Base-by-base conservation (phyloP, 2,888 invertebrate species). In the Tiliacea citrago region DNA sequence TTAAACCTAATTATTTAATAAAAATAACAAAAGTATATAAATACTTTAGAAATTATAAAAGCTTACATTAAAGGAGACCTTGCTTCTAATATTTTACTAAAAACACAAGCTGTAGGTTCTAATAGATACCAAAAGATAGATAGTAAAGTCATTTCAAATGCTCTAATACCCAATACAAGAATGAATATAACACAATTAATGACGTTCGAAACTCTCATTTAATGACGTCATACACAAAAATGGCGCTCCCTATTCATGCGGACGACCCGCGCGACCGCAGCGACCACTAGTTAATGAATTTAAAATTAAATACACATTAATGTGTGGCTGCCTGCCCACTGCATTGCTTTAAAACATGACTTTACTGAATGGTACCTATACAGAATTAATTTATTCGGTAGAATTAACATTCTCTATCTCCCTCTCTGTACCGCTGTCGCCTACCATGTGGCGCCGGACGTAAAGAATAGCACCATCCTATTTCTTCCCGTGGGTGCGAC, bases 241-340 rank as follows among this genome's bases (percentile, higher is more conserved):
- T 79, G 67, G 73, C 73, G 74, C 6, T 5, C 63, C 51, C 39
- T 67, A 76, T 70, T 72, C 58, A 60, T 70, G 77, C 66, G 73
- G 73, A 63, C 76, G 82, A 78, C 68, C 58, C 62, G 74, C 75
- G 73, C 75, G 72, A 79, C 85, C 85, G 77, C 87, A 81, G 4
- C 39, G 29, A 83, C 89, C 88, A 79, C 89, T 67, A 81, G 82
- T 85, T 88, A 92, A 91, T 92, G 88, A 92, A 90, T 90, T 88
- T 88, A 89, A 90, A 92, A 90, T 92, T 89, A 89, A 92, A 91
- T 85, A 85, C 86, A 88, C 83, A 90, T 92, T 88, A 86, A 85
- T 88, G 88, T 91, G 92, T 75, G 91, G 91, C 85, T 24, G 73
- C 51, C 71, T 80, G 29, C 73, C 45, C 79, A 77, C 80, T 79